Evolutionary conservation across 2,888 invertebrate genomes (phyloP).

Genomic region (Meandrusa payeni): DNA sequence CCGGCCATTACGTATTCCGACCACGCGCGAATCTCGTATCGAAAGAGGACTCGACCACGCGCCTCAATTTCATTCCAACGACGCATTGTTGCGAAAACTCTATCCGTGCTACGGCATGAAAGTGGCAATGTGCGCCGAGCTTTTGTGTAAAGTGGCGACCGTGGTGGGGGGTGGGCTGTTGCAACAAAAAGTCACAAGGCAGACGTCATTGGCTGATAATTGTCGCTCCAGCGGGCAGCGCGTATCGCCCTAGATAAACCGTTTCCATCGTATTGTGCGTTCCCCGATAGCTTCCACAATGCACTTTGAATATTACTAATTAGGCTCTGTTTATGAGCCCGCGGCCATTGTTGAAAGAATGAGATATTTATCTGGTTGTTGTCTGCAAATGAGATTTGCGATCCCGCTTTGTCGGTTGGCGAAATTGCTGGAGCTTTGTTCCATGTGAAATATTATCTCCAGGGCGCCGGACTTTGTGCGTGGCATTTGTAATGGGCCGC

Average conservation of each 20-base stretch:
- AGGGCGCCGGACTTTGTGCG: constrained; percentile 28
- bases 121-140: constrained; percentile 15
- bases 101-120: constrained; percentile 24
- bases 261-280: constrained; percentile 74
- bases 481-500: constrained; percentile 14
- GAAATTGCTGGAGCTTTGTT: constrained; percentile 72
- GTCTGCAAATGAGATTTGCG: constrained; percentile 78
- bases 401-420: constrained; percentile 73
- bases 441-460: constrained; percentile 61
- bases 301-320: constrained; percentile 79
- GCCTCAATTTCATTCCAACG: constrained; percentile 28
- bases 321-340: constrained; percentile 75
- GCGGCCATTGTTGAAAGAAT: constrained; percentile 77
- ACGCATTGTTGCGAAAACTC: constrained; percentile 12
- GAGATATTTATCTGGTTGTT: constrained; percentile 76
- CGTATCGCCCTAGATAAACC: constrained; percentile 78
- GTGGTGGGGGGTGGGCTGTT: background rate
- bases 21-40: constrained; percentile 55
- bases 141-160: background rate
- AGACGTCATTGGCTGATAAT: constrained; percentile 69
- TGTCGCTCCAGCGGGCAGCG: constrained; percentile 61
- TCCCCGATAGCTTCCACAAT: constrained; percentile 70
- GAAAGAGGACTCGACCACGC: constrained; percentile 21
- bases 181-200: constrained; percentile 43
- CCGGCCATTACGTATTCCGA: constrained; percentile 73